Evolutionary conservation across 2,888 invertebrate genomes (phyloP), one percentile per base, ranked within the genome.

Genomic region (Laspeyria flexula): DNA sequence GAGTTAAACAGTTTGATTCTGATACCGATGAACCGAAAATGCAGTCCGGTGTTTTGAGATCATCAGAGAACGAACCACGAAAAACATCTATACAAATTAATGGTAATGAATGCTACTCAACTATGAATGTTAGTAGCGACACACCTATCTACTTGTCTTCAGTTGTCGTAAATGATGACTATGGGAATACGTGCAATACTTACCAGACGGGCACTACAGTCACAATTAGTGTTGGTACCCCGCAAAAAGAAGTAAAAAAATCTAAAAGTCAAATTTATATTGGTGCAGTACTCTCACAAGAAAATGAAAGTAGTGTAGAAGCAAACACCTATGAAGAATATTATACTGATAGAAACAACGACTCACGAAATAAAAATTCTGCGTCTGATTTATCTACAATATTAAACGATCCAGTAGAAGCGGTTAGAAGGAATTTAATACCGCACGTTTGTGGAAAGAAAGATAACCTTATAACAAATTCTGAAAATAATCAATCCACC

Each of bases 401-500:
- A 57, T 77, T 96, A 31, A 92, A 93, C 61, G 95, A 96, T 85
- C 96, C 96, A 0, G 96, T 96, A 6, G 96, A 96, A 92, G 96
- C 96, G 11, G 95, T 96, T 2, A 94, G 94, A 73, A 92, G 95
- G 65, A 96, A 96, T 83, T 88, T 96, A 59, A 94, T 96, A 72
- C 96, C 96, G 35, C 96, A 96, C 78, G 95, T 96, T 43, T 96
- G 96, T 83, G 96, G 96, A 21, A 94, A 95, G 81, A 87, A 76
- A 73, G 85, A 90, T 83, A 60, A 75, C 25, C 76, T 66, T 52
- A 56, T 52, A 31, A 60, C 59, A 23, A 60, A 67, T 46, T 62
- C 59, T 29, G 60, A 67, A 49, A 62, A 54, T 42, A 50, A 47
- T 12, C 53, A 45, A 12, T 31, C 43, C 25, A 49, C 41, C 30